Base-by-base conservation (phyloP, 2,113 vertebrate genomes). In the Phocoena sinus region DNA sequence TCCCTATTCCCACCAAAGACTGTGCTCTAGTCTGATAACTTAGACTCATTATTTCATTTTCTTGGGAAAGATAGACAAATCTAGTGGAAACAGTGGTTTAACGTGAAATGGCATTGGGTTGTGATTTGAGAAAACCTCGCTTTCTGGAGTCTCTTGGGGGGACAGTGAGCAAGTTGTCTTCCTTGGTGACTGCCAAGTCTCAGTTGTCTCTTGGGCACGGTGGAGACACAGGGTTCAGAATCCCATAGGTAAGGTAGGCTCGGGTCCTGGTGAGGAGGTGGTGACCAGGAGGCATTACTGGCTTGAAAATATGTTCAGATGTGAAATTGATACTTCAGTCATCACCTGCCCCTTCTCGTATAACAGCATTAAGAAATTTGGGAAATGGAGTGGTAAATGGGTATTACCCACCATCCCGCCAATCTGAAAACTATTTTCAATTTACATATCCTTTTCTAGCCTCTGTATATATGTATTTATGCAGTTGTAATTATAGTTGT, bases 401-500 rank as follows among this genome's bases (percentile, higher is more conserved):
- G 77, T 33, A 28, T 96, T 65, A 60, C 15, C 82, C 20, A 33
- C 89, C 44, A 53, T 76, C 47, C 63, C 9, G 9, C n/a, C 33
- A 65, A 17, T 80, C 50, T 60, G 74, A 84, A 83, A 81, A 62
- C 28, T 68, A 31, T 44, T 97, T 93, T 86, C n/a, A 83, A 7
- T 86, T 90, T 90, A 44, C 18, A 53, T 94, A 47, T 92, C 86
- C 63, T 28, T 91, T 93, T 89, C 56, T 82, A 89, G 56, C 23
- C 8, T 95, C n/a, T 86, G 13, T 89, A 14, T 96, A 12, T 85
- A 5, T 92, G 67, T 94, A 73, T 92, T 97, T 56, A 50, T 94
- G 81, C 41, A 91, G 63, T 81, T 95, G 76, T 97, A 63, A 85
- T 81, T 97, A 89, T 60, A 93, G 85, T 96, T 96, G 88, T 92